Base-by-base conservation (phyloP, 2,797 vertebrate species). In the Aplochiton taeniatus region DNA sequence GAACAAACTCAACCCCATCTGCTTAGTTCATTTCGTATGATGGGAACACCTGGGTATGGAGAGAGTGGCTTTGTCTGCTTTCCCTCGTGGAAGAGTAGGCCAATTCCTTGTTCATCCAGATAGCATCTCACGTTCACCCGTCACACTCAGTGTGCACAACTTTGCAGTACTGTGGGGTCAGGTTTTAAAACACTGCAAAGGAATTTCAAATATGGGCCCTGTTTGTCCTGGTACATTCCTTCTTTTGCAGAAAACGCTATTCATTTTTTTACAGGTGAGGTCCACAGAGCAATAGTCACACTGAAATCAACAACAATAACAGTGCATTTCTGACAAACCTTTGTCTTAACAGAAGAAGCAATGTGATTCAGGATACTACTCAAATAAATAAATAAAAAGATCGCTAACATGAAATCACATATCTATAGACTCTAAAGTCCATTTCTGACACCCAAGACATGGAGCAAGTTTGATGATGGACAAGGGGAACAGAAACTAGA, bases 1-100 rank as follows among this genome's bases (percentile, higher is more conserved):
- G 8, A 82, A 89, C 88, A 87, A 47, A 81, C 69, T 71, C 68
- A 52, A 50, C 67, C 31, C 31, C 50, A 54, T 47, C 58, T 65
- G 63, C 59, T 65, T 17, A 51, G 65, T 78, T 73, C 56, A 55
- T 78, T 70, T 58, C 61, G 60, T 62, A 61, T 62, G 20, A 67
- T 60, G 61, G 70, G 68, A 73, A 76, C 77, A 76, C 55, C 63
- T 84, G 78, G 61, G 55, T 53, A 58, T 54, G 44, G 62, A 70
- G 51, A 47, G 9, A 0, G 50, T 44, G 13, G 56, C 55, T 62
- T 14, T 72, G 66, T 58, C 53, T 17, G 42, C 1, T 53, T 43
- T 58, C 58, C 58, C 55, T 59, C 44, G 54, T 74, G 42, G 54
- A 55, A 56, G 59, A 43, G 53, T 58, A 62, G 46, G 12, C 43